phyloP scores from a whole-genome alignment of 2,888 invertebrate species.

The Microctonus aethiopoides region DNA sequence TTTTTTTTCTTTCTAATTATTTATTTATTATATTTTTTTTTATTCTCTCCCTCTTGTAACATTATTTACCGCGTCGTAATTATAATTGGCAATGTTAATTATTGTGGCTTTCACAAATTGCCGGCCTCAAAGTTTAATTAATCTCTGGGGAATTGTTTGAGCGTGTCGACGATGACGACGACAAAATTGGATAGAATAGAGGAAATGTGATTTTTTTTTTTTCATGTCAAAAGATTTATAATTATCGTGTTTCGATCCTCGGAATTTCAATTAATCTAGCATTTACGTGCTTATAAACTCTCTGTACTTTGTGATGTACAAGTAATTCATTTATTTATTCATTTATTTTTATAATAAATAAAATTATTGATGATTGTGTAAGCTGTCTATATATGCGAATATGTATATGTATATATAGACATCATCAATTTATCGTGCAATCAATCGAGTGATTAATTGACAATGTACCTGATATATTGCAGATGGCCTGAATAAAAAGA shows the following conservation, averaged over 20 bases:
- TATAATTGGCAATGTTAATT: constrained; percentile 22
- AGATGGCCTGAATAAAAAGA: constrained; percentile 69
- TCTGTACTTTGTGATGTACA: not conserved
- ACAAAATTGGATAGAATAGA: constrained; percentile 15
- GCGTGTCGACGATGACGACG: constrained; percentile 9
- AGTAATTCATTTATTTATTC: too few relatives aligned
- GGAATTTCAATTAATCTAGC: constrained; percentile 30
- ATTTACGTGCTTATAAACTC: constrained; percentile 21
- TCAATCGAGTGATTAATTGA: constrained; percentile 17
- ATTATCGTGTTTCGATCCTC: constrained; percentile 7
- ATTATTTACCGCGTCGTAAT: not conserved
- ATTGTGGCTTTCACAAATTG: constrained; percentile 13
- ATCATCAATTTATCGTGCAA: constrained; percentile 11
- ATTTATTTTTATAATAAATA: not conserved
- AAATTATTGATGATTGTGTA: constrained; percentile 15
- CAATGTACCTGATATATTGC: constrained; percentile 47
- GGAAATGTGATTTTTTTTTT: constrained; percentile 17
- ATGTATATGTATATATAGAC: not conserved
- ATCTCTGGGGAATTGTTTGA: constrained; percentile 34
- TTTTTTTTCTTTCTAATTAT: not conserved
- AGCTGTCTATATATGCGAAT: not conserved
- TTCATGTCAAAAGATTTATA: constrained; percentile 3
- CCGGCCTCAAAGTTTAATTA: constrained; percentile 24
- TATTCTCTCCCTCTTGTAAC: not conserved
- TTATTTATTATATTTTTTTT: not conserved